Percentiles rank a stretch among this genome's conserved stretches.
These are phyloP conservation scores for Dasypolia templi DNA, from an alignment of 2,888 invertebrate species.

Conservation along the genomic window DNA sequence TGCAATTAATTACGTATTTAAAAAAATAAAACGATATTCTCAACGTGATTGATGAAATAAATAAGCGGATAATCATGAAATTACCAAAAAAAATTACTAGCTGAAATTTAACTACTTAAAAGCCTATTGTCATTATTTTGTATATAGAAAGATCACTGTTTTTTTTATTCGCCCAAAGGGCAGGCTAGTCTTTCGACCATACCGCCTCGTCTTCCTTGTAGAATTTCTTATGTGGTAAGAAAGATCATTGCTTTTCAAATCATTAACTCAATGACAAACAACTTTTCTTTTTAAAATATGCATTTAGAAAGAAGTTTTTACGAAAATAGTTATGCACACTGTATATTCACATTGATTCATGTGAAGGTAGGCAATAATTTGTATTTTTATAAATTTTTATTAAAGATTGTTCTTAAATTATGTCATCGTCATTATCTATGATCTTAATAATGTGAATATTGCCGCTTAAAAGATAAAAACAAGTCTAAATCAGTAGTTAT, in stretches of 20 bases:
- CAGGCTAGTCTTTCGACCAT: no score
- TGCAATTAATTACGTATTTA: not conserved
- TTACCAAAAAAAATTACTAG: no score
- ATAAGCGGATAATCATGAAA: no score
- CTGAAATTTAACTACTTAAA: conserved; percentile 27
- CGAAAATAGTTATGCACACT: not conserved
- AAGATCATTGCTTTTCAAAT: no score
- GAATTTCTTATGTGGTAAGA: no score
- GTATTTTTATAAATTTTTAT: not conserved
- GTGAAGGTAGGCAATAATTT: conserved; percentile 13
- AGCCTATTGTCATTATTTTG: not conserved
- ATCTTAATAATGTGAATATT: conserved; percentile 35
- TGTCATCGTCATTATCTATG: conserved; percentile 10
- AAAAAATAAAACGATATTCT: not conserved
- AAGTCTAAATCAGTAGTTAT: conserved; percentile 24
- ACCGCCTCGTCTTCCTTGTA: no score
- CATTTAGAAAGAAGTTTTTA: not conserved
- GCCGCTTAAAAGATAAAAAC: conserved; percentile 18
- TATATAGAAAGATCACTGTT: conserved; percentile 15
- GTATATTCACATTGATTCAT: not conserved
- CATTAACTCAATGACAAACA: conserved; percentile 15
- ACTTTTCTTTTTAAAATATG: not conserved
- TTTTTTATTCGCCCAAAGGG: no score
- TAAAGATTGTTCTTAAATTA: conserved; percentile 9
- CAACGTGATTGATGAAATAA: not conserved